Evolutionary conservation across 2,888 invertebrate genomes (phyloP).

Genomic region (Agrotis clavis): DNA sequence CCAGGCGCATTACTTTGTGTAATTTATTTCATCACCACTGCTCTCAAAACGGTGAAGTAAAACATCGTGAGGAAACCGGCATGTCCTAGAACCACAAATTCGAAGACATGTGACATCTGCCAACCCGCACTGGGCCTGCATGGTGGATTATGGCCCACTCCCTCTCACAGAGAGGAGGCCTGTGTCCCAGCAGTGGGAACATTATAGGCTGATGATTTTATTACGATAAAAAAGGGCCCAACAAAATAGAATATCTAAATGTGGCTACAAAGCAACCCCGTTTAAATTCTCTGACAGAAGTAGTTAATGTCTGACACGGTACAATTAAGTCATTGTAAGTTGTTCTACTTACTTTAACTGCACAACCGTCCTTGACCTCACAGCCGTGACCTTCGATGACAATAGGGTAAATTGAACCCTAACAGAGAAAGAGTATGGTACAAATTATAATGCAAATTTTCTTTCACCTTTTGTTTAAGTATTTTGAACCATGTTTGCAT

Average conservation of each 20-base stretch:
- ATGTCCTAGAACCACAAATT: too few species aligned
- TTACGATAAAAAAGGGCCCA: too few species aligned
- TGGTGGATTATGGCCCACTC: too few species aligned
- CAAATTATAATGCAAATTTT: neutral
- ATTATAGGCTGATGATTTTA: too few species aligned
- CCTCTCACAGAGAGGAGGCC: too few species aligned
- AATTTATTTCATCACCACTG: too few species aligned
- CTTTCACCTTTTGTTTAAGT: slow-evolving; percentile 7
- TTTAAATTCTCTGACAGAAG: slow-evolving; percentile 21
- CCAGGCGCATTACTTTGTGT: too few species aligned
- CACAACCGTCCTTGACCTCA: slow-evolving; percentile 53
- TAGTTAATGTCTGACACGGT: slow-evolving; percentile 28
- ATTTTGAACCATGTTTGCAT: slow-evolving; percentile 40
- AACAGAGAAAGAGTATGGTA: rapidly evolving
- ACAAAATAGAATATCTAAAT: neutral
- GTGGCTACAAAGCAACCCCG: slow-evolving; percentile 5
- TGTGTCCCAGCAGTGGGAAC: too few species aligned
- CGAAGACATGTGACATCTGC: too few species aligned
- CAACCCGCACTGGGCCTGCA: too few species aligned
- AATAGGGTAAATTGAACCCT: slow-evolving; percentile 19
- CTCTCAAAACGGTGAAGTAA: too few species aligned
- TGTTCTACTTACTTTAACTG: slow-evolving; percentile 39
- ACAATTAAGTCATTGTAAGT: slow-evolving; percentile 42
- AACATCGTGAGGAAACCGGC: too few species aligned
- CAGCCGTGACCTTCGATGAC: slow-evolving; percentile 20